phyloP scores from a whole-genome alignment of 2,888 invertebrate species.

The Aphodius sticticus region DNA sequence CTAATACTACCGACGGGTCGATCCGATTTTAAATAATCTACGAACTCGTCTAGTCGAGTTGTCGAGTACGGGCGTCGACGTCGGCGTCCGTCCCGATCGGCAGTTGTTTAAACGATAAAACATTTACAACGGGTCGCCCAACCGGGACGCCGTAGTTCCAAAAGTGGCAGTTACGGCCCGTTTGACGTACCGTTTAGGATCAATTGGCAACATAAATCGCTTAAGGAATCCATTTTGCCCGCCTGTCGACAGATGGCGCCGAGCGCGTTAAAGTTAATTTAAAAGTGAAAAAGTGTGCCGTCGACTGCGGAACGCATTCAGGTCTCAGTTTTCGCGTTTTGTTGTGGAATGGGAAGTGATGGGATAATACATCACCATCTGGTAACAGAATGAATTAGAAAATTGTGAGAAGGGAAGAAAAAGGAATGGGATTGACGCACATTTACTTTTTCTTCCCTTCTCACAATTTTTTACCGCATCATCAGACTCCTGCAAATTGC shows the following conservation, averaged over 20 bases:
- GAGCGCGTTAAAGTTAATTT: background rate
- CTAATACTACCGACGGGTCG: background rate
- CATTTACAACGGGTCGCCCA: background rate
- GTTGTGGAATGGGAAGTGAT: too few relatives aligned
- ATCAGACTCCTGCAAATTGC: too few relatives aligned
- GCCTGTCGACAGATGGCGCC: background rate
- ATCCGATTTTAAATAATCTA: background rate
- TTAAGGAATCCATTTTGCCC: background rate
- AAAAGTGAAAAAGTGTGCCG: background rate
- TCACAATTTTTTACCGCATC: too few relatives aligned
- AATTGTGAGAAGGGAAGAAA: too few relatives aligned
- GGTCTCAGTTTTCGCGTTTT: background rate
- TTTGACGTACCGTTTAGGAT: background rate
- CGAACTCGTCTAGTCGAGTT: background rate
- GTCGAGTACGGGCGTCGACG: background rate
- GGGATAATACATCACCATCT: too few relatives aligned
- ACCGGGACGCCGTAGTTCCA: background rate
- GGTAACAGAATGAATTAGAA: too few relatives aligned
- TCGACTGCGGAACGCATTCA: background rate
- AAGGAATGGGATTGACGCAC: too few relatives aligned
- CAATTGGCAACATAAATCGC: slow-evolving; percentile 4
- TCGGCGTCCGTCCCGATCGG: background rate
- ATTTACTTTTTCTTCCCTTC: too few relatives aligned
- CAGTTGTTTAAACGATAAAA: background rate
- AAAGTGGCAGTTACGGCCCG: background rate